Evolutionary conservation across 2,888 invertebrate genomes (phyloP).

Genomic region (Eilema depressum): DNA sequence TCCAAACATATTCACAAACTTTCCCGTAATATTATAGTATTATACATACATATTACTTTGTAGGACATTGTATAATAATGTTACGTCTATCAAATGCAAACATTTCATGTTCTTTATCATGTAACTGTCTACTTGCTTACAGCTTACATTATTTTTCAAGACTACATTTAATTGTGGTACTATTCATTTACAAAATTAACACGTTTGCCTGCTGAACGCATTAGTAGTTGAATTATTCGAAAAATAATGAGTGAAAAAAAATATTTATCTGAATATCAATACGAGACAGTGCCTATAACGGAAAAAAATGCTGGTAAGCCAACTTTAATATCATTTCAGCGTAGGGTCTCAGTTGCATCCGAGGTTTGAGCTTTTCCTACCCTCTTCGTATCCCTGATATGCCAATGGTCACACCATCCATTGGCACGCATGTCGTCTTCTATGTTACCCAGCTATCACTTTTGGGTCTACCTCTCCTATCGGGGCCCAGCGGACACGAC

Average conservation of each 20-base stretch:
- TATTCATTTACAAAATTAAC: neutral
- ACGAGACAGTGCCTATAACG: neutral
- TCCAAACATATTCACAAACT: neutral
- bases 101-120: neutral
- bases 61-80: neutral
- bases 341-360: neutral
- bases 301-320: conserved; percentile 2
- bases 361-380: neutral
- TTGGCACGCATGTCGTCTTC: too few species aligned
- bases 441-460: too few species aligned
- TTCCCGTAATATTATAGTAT: neutral
- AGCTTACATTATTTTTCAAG: neutral
- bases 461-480: too few species aligned
- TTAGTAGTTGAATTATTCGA: neutral
- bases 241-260: neutral
- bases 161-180: neutral
- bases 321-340: neutral
- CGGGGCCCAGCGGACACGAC: too few species aligned
- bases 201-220: neutral
- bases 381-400: neutral
- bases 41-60: too few species aligned
- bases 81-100: neutral
- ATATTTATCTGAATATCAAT: neutral
- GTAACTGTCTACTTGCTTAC: neutral
- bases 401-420: too few species aligned